Percentiles rank a stretch among this genome's conserved stretches.
phyloP scores from a whole-genome alignment of 2,113 vertebrate genomes.

The Ciconia boyciana region DNA sequence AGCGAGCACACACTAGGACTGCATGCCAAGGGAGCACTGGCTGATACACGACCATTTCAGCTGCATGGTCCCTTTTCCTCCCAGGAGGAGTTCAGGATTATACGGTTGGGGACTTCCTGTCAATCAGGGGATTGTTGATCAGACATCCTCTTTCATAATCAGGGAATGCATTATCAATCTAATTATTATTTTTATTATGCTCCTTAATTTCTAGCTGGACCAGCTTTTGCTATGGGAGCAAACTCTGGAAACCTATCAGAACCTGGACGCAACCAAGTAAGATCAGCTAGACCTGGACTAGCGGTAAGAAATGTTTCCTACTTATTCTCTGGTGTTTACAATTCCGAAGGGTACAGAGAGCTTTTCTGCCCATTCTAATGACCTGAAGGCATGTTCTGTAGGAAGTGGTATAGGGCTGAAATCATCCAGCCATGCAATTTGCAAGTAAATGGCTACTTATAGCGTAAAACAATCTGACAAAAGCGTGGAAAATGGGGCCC shows the following conservation, averaged over 20 bases:
- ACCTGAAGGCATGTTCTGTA: background rate
- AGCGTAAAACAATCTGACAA: background rate
- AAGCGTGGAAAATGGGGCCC: background rate
- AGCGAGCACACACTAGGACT: background rate
- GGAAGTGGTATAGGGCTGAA: background rate
- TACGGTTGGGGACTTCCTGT: background rate
- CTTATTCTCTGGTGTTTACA: background rate
- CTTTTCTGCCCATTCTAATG: background rate
- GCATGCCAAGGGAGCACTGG: fast-evolving
- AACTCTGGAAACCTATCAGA: background rate
- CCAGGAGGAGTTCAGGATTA: background rate
- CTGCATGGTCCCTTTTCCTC: background rate
- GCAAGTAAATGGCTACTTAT: background rate
- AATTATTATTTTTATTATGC: background rate
- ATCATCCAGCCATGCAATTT: background rate
- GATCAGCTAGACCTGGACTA: background rate
- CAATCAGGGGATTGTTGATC: background rate
- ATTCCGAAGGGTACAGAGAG: background rate
- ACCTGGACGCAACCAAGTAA: background rate
- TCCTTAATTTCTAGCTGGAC: background rate
- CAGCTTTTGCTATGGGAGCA: background rate
- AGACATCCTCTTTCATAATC: background rate
- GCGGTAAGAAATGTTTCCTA: background rate
- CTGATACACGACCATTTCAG: background rate
- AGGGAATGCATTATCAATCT: background rate